Conservation (phyloP, 2,113 vertebrate genomes). For the Neolamprologus modestus region DNA sequence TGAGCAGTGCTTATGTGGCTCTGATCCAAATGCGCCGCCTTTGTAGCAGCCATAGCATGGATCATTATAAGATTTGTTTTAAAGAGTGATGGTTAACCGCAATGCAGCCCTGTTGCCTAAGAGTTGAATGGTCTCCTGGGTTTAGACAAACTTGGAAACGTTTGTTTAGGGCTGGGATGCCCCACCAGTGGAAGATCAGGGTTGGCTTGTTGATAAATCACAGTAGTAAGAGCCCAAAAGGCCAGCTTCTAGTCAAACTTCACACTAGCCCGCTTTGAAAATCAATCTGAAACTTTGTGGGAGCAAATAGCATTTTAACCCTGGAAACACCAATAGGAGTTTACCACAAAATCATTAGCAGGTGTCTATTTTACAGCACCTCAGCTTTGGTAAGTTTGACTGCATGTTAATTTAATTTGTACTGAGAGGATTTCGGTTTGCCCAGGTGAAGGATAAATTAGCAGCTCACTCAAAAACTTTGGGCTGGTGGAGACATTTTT, state of each 20-base stretch:
- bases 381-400: constrained; percentile 14
- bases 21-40: constrained; percentile 11
- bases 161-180: constrained; percentile 4
- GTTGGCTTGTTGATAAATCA: constrained; percentile 38
- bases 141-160: constrained; percentile 11
- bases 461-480: background rate
- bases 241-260: background rate
- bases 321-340: background rate
- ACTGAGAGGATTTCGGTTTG: constrained; percentile 12
- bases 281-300: constrained; percentile 4
- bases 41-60: constrained; percentile 13
- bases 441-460: constrained; percentile 3
- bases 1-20: background rate
- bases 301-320: background rate
- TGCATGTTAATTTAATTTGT: constrained; percentile 21
- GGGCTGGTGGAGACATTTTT: constrained; percentile 17
- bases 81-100: constrained; percentile 55
- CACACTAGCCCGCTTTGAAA: constrained; percentile 3
- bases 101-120: constrained; percentile 32
- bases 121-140: constrained; percentile 34
- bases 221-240: constrained; percentile 12
- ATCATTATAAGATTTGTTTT: constrained; percentile 57
- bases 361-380: constrained; percentile 32
- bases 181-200: background rate
- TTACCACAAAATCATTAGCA: constrained; percentile 46